A percentile compares a stretch with the other conserved stretches of the same genome.
phyloP scores from a whole-genome alignment of 2,888 invertebrate species.

The Lamellibrachia satsuma region DNA sequence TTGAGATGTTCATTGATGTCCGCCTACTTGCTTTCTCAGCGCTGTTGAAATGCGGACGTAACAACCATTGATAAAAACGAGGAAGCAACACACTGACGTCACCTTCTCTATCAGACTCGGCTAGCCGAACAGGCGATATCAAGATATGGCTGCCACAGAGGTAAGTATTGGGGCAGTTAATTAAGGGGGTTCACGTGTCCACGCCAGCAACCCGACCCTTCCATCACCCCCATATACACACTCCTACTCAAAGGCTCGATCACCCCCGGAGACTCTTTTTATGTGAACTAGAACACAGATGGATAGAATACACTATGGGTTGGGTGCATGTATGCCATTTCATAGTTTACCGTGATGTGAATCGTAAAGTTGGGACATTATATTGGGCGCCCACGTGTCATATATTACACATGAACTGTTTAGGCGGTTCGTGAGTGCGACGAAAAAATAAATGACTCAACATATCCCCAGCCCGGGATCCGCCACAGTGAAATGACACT shows the following conservation, averaged over 20 bases:
- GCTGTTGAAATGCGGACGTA: neutral
- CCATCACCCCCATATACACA: neutral
- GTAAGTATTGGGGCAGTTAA: neutral
- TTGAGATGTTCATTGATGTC: neutral
- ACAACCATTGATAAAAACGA: neutral
- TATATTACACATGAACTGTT: neutral
- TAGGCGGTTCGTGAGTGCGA: neutral
- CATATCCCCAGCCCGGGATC: neutral
- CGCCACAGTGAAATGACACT: neutral
- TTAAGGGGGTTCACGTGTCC: neutral
- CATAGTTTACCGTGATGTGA: neutral
- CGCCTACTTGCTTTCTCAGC: neutral
- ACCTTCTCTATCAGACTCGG: neutral
- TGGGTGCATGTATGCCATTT: neutral
- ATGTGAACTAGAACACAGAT: neutral
- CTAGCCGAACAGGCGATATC: neutral
- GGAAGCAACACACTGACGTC: neutral
- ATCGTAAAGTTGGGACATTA: neutral
- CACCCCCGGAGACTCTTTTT: too few species aligned
- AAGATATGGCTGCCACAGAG: slow-evolving; percentile 1
- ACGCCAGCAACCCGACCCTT: neutral
- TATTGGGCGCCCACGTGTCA: neutral
- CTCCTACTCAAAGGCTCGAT: too few species aligned
- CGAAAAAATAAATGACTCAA: neutral
- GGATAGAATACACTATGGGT: neutral